phyloP scores from a whole-genome alignment of 2,113 vertebrate genomes.

The Semnopithecus entellus region DNA sequence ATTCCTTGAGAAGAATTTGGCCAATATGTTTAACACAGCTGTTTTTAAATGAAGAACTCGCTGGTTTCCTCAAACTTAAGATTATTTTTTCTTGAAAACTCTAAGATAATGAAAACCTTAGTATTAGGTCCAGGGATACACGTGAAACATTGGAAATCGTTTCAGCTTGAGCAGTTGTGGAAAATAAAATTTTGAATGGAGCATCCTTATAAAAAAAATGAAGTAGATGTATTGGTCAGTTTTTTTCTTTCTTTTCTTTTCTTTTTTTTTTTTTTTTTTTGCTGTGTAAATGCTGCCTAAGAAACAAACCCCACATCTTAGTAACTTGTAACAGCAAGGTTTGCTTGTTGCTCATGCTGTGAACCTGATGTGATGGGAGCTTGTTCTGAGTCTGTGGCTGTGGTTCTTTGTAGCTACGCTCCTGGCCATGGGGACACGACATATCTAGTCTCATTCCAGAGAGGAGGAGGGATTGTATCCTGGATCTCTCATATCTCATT shows the following conservation, averaged over 20 bases:
- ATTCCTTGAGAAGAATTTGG: neutral
- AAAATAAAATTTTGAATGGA: neutral
- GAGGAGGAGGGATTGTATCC: neutral
- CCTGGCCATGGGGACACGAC: accelerated
- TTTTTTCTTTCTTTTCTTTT: no score
- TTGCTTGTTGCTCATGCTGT: no score
- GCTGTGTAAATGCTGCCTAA: neutral
- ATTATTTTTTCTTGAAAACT: neutral
- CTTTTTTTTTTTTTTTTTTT: no score
- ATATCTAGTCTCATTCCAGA: no score
- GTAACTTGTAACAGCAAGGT: accelerated
- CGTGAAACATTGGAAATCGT: neutral
- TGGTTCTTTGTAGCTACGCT: neutral
- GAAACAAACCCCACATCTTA: neutral
- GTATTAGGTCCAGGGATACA: neutral
- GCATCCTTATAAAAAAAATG: neutral
- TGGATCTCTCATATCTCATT: neutral
- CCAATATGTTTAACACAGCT: conserved; percentile 56
- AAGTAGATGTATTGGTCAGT: neutral
- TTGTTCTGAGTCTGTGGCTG: neutral
- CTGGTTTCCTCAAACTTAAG: neutral
- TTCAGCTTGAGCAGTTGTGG: neutral
- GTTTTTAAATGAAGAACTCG: neutral
- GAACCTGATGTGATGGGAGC: no score
- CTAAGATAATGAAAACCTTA: neutral